These are phyloP conservation scores for Calidris pygmaea DNA, from an alignment of 2,113 vertebrate species.

Conservation along the genomic window DNA sequence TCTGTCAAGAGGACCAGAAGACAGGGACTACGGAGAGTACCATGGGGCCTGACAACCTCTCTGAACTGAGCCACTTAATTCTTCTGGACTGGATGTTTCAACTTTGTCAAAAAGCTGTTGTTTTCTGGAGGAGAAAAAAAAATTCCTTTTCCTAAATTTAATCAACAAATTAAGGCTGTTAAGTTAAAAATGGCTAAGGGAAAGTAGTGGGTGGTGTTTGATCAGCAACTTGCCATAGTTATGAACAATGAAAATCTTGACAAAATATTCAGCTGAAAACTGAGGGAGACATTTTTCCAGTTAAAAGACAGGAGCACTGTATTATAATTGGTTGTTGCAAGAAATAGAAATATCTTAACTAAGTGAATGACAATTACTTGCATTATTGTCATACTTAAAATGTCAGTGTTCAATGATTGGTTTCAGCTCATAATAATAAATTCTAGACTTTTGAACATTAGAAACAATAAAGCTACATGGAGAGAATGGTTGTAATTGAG, in stretches of 20 bases:
- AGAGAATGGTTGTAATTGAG: slow-evolving; percentile 24
- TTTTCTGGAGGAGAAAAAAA: neutral
- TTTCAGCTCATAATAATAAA: slow-evolving; percentile 71
- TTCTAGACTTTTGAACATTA: slow-evolving; percentile 64
- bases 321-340: slow-evolving; percentile 59
- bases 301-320: slow-evolving; percentile 44
- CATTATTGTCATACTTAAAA: slow-evolving; percentile 68
- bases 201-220: neutral
- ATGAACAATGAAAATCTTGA: slow-evolving; percentile 23
- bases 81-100: neutral
- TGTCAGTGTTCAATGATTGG: slow-evolving; percentile 53
- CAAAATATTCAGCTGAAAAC: slow-evolving; percentile 47
- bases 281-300: slow-evolving; percentile 42
- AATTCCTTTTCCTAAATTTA: neutral
- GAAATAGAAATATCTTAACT: slow-evolving; percentile 67
- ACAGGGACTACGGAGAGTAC: neutral
- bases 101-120: neutral
- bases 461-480: slow-evolving; percentile 41
- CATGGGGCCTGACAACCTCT: neutral
- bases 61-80: neutral
- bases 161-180: neutral
- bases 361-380: slow-evolving; percentile 62
- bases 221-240: neutral
- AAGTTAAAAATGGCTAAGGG: neutral
- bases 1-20: neutral